Evolutionary conservation across 2,888 invertebrate genomes (phyloP).

Genomic region (Psylliodes chrysocephalus): DNA sequence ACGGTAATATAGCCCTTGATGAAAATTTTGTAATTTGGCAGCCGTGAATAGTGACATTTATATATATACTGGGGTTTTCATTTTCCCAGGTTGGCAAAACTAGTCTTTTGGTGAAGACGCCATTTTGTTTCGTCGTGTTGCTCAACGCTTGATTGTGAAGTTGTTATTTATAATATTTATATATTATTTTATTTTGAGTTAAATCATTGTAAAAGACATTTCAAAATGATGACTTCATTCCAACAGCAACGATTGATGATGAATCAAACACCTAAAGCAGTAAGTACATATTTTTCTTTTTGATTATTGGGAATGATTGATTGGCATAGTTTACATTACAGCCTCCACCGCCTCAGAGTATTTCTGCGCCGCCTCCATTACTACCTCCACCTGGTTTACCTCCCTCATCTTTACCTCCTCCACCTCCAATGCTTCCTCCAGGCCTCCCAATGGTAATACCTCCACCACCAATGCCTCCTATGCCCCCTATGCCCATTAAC

Average conservation of each 20-base stretch:
- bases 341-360: constrained; percentile 22
- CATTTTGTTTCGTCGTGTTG: constrained; percentile 16
- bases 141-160: not conserved
- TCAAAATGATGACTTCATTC: constrained; percentile 60
- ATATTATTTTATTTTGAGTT: not conserved
- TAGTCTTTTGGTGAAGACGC: no score
- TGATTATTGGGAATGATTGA: not conserved
- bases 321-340: no score
- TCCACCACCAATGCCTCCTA: constrained; percentile 29
- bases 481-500: constrained; percentile 16
- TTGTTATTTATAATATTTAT: not conserved
- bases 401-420: constrained; percentile 17
- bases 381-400: constrained; percentile 31
- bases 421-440: constrained; percentile 32
- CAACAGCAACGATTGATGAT: constrained; percentile 57
- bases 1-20: no score
- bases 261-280: constrained; percentile 40
- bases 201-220: not conserved
- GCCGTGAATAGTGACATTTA: no score
- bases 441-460: constrained; percentile 28
- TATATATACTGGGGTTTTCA: no score
- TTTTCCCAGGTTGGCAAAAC: no score
- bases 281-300: constrained; percentile 30
- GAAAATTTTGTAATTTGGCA: no score
- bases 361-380: constrained; percentile 30